Evolutionary conservation across 2,797 vertebrate species (phyloP).

Genomic region (Acropternis orthonyx): DNA sequence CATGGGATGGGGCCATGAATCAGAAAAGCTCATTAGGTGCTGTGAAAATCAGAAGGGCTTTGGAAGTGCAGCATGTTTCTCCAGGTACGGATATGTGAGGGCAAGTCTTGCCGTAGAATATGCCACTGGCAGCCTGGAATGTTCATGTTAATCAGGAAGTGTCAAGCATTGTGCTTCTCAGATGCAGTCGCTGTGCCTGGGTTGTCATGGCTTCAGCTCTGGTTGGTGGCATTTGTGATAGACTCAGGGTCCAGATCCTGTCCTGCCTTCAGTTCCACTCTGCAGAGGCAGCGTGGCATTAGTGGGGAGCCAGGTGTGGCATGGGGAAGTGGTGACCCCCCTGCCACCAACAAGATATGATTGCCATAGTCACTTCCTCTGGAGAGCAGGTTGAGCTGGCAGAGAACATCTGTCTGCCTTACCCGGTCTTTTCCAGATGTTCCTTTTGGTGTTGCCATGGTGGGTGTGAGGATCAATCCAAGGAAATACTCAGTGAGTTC

Average conservation of each 20-base stretch:
- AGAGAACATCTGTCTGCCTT: neutral
- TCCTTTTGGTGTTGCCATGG: conserved; percentile 34
- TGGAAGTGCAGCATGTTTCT: neutral
- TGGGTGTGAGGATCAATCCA: conserved; percentile 5
- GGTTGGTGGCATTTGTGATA: neutral
- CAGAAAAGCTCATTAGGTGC: neutral
- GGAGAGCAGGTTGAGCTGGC: neutral
- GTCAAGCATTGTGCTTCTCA: neutral
- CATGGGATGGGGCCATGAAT: neutral
- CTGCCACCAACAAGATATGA: neutral
- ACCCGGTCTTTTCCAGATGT: conserved; percentile 19
- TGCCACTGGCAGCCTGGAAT: neutral
- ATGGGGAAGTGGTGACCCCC: rapidly evolving
- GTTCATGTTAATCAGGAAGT: neutral
- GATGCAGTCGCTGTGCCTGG: neutral
- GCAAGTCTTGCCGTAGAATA: neutral
- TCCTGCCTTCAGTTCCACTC: neutral
- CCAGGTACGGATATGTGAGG: neutral
- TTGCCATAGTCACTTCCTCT: neutral
- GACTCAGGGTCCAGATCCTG: neutral
- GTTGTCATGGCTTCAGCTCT: conserved; percentile 57
- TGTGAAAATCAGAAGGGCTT: neutral
- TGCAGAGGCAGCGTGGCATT: rapidly evolving
- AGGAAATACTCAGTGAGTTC: conserved; percentile 21
- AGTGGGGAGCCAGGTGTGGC: rapidly evolving